Percentiles rank a stretch among this genome's conserved stretches.
Conservation (phyloP, 1,140 invertebrate genomes). For the Drosophila busckii region DNA sequence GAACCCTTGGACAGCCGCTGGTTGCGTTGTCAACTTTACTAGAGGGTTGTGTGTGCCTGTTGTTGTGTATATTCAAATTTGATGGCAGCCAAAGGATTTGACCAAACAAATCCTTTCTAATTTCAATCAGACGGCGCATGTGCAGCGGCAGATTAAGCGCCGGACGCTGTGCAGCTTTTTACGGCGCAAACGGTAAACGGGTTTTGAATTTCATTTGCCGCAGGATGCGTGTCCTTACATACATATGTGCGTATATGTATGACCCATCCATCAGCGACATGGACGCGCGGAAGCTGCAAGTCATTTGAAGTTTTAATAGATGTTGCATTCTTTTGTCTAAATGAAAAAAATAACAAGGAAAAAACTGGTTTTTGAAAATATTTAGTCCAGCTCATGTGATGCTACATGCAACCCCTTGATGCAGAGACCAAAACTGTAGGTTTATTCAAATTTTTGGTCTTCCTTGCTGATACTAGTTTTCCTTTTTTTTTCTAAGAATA, state of each 20-base stretch:
- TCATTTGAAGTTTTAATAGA: slow-evolving; percentile 73
- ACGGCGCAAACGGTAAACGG: slow-evolving; percentile 37
- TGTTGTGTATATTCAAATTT: slow-evolving; percentile 54
- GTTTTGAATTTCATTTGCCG: slow-evolving; percentile 66
- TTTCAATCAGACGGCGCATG: slow-evolving; percentile 49
- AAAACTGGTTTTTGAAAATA: slow-evolving; percentile 53
- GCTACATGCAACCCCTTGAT: slow-evolving; percentile 41
- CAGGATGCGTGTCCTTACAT: slow-evolving; percentile 25
- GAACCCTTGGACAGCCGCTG: slow-evolving; percentile 47
- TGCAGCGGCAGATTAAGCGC: slow-evolving; percentile 65
- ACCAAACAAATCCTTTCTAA: slow-evolving; percentile 72
- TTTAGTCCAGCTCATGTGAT: slow-evolving; percentile 11
- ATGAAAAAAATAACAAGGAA: slow-evolving; percentile 24
- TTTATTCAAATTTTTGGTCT: slow-evolving; percentile 63
- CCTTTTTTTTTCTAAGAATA: slow-evolving; percentile 11
- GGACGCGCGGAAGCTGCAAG: slow-evolving; percentile 52
- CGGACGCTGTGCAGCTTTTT: slow-evolving; percentile 62
- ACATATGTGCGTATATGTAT: slow-evolving; percentile 23
- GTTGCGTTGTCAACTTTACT: slow-evolving; percentile 34
- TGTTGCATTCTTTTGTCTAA: slow-evolving; percentile 65
- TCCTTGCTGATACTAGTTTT: slow-evolving; percentile 28
- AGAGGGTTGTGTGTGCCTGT: slow-evolving; percentile 24
- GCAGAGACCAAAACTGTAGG: slow-evolving; percentile 5
- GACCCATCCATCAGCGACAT: slow-evolving; percentile 53
- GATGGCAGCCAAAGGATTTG: slow-evolving; percentile 52